A percentile compares a stretch with the other conserved stretches of the same genome.
phyloP scores from a whole-genome alignment of 2,113 vertebrate genomes.

The Lamprologus tigripictilis region DNA sequence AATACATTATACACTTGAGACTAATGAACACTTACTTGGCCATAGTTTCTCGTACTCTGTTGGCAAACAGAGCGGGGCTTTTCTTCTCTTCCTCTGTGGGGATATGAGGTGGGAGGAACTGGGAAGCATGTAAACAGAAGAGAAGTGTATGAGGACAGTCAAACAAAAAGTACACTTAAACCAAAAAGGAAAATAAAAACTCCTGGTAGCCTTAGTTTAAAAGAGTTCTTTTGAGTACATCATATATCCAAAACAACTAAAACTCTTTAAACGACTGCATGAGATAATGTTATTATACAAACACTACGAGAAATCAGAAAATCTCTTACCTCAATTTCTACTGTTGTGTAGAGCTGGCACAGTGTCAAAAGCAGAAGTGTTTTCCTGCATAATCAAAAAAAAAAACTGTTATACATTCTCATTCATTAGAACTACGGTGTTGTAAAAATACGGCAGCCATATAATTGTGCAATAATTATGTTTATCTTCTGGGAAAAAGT shows the following conservation, averaged over 20 bases:
- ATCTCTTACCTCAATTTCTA: conserved; percentile 88
- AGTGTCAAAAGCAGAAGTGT: conserved; percentile 80
- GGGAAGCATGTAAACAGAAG: conserved; percentile 7
- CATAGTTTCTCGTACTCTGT: conserved; percentile 81
- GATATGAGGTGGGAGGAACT: conserved; percentile 87
- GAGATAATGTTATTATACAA: not conserved
- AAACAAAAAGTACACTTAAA: not conserved
- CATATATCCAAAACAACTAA: not conserved
- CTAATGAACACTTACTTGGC: conserved; percentile 73
- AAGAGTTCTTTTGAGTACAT: not conserved
- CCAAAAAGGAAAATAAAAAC: not conserved
- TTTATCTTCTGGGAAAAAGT: not conserved
- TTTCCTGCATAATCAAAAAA: conserved; percentile 60
- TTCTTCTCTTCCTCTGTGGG: conserved; percentile 87
- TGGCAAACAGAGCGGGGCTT: conserved; percentile 78
- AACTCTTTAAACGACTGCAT: not conserved
- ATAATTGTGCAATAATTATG: not conserved
- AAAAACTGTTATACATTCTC: not conserved
- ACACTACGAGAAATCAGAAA: not conserved
- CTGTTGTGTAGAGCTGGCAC: conserved; percentile 84
- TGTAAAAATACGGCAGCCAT: not conserved
- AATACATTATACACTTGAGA: not conserved
- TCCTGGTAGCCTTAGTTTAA: not conserved
- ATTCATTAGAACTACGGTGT: not conserved
- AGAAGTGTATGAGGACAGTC: not conserved